phyloP scores from a whole-genome alignment of 2,797 vertebrate species.

The Anabacerthia variegaticeps region DNA sequence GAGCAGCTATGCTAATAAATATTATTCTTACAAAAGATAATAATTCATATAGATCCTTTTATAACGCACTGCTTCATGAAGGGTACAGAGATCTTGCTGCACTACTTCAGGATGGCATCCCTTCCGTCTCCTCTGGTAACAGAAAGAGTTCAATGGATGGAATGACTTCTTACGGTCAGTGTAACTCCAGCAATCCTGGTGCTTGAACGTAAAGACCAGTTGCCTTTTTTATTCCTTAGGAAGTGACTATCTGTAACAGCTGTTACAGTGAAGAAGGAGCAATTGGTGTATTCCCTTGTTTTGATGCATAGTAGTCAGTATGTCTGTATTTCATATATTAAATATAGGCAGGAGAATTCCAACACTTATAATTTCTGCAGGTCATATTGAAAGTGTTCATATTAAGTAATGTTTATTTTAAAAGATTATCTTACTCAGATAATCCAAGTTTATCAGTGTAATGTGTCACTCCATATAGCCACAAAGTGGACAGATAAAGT shows the following conservation, averaged over 20 bases:
- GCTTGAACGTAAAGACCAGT: not conserved
- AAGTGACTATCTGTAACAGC: not conserved
- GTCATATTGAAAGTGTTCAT: not conserved
- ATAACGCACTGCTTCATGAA: conserved; percentile 91
- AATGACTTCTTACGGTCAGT: conserved; percentile 84
- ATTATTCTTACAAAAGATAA: conserved; percentile 90
- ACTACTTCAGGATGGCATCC: conserved; percentile 83
- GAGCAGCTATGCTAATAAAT: conserved; percentile 85
- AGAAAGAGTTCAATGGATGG: conserved; percentile 76
- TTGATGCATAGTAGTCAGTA: not conserved
- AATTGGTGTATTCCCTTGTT: not conserved
- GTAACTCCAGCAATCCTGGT: not conserved
- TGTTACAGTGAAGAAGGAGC: not conserved
- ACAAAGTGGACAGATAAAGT: not conserved
- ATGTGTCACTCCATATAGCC: not conserved
- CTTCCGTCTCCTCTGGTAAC: conserved; percentile 70
- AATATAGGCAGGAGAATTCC: not conserved
- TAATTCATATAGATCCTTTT: conserved; percentile 90
- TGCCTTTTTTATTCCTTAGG: not conserved
- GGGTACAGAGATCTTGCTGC: conserved; percentile 88
- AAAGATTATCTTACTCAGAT: not conserved
- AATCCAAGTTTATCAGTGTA: not conserved
- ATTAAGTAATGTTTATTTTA: not conserved
- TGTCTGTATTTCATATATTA: not conserved
- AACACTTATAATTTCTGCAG: not conserved